Conservation (phyloP, 2,113 vertebrate species). For the Oplegnathus fasciatus region DNA sequence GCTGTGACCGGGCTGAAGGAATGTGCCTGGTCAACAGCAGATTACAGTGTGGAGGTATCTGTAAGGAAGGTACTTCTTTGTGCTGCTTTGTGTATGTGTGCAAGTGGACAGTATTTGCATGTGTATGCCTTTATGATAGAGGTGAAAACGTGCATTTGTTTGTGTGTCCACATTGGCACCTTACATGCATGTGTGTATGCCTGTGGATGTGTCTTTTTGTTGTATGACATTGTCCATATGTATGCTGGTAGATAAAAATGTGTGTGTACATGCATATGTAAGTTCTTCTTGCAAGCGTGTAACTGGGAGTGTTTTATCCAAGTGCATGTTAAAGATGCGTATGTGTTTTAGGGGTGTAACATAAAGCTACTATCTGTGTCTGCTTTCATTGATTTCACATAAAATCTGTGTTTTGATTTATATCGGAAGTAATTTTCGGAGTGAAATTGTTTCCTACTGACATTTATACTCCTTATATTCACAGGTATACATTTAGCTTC, state of each 20-base stretch:
- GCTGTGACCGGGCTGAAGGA: slow-evolving; percentile 77
- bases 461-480: not conserved
- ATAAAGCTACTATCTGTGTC: too few species aligned
- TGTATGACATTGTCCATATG: not conserved
- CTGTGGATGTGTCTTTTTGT: not conserved
- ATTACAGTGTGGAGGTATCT: slow-evolving; percentile 71
- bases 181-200: not conserved
- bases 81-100: slow-evolving; percentile 1
- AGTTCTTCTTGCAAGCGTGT: not conserved
- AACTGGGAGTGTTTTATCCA: not conserved
- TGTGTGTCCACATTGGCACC: slow-evolving; percentile 21
- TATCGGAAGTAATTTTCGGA: not conserved
- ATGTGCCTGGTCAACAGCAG: slow-evolving; percentile 82
- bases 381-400: not conserved
- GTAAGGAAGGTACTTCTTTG: slow-evolving; percentile 48
- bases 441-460: not conserved
- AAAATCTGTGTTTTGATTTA: too few species aligned
- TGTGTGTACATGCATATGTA: not conserved
- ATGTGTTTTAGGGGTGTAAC: not conserved
- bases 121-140: slow-evolving; percentile 10
- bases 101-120: not conserved
- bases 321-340: not conserved
- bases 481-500: not conserved
- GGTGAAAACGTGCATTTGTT: slow-evolving; percentile 14
- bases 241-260: not conserved